phyloP scores from a whole-genome alignment of 2,888 invertebrate species.

The Timema cristinae region DNA sequence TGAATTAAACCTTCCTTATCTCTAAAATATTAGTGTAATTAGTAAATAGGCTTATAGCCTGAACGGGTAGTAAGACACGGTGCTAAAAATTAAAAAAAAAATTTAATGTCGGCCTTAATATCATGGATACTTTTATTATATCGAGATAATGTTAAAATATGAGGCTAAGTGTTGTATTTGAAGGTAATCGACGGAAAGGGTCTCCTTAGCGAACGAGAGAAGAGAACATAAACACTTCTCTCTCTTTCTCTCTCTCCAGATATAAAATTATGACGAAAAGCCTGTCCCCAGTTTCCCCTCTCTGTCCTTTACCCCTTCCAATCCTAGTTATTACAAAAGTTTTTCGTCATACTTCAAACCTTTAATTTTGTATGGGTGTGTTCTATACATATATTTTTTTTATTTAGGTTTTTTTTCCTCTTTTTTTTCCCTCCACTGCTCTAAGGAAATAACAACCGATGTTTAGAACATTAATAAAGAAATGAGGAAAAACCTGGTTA shows the following conservation, averaged over 20 bases:
- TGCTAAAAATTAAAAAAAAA: too few species aligned
- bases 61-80: too few species aligned
- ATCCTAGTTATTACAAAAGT: constrained; percentile 26
- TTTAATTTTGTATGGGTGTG: constrained; percentile 15
- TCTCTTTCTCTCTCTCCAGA: background rate
- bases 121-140: too few species aligned
- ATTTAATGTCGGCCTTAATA: too few species aligned
- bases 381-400: background rate
- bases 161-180: too few species aligned
- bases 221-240: background rate
- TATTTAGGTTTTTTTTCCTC: background rate
- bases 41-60: too few species aligned
- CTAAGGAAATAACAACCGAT: constrained; percentile 24
- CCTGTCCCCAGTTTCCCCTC: constrained; percentile 5
- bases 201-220: background rate
- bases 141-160: too few species aligned
- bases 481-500: constrained; percentile 17
- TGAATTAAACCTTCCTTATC: too few species aligned
- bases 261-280: constrained; percentile 26
- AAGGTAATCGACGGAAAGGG: background rate
- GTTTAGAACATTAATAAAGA: constrained; percentile 22
- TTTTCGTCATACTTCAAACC: constrained; percentile 17
- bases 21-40: too few species aligned
- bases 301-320: background rate
- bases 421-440: background rate